These are phyloP conservation scores for Gnathonemus longibarbis DNA, from an alignment of 2,113 vertebrate genomes.

Conservation along the genomic window DNA sequence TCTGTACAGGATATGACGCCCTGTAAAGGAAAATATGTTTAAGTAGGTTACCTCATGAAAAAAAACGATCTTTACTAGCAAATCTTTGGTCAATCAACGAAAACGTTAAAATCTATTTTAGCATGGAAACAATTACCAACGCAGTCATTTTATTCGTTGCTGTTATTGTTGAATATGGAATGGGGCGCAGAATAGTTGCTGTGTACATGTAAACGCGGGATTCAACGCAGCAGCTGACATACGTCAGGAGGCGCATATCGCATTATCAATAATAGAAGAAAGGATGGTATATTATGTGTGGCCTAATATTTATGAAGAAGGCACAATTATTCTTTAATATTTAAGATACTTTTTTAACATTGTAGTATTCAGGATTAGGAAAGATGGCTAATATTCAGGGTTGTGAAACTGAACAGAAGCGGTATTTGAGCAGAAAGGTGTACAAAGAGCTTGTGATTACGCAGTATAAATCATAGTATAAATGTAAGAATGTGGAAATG, in stretches of 20 bases:
- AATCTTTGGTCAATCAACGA: neutral
- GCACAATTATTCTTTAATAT: neutral
- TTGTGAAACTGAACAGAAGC: neutral
- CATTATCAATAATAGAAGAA: neutral
- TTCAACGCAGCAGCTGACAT: neutral
- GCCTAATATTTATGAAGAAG: neutral
- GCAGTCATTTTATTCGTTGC: neutral
- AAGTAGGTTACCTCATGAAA: neutral
- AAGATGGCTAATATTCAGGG: neutral
- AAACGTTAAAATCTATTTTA: neutral
- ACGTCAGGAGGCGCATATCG: neutral
- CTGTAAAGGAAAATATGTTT: neutral
- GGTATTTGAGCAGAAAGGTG: neutral
- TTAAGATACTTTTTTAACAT: neutral
- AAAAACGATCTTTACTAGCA: neutral
- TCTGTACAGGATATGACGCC: neutral
- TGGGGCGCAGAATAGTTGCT: neutral
- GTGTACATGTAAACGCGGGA: neutral
- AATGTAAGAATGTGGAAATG: neutral
- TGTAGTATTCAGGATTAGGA: neutral
- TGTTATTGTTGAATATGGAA: neutral
- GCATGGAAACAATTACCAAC: neutral
- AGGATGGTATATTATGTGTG: neutral
- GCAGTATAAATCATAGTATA: neutral
- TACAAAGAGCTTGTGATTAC: neutral